Evolutionary conservation across 2,888 invertebrate genomes (phyloP).

Genomic region (Eumerus sabulonum): DNA sequence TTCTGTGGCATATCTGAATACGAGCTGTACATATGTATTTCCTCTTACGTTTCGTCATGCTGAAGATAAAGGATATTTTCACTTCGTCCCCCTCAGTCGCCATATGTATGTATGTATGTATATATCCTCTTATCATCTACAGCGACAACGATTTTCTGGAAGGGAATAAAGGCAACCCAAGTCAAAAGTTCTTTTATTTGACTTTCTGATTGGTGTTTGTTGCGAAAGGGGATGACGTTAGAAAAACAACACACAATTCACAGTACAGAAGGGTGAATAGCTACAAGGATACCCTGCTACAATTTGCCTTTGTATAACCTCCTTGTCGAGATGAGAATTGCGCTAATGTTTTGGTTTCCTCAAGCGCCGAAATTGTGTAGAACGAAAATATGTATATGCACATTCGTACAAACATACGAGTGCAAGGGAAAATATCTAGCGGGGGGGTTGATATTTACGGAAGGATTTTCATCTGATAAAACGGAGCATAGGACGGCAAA

Average conservation of each 20-base stretch:
- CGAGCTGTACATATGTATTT: no score
- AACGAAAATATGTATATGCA: constrained; percentile 54
- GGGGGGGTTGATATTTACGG: constrained; percentile 51
- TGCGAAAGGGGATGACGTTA: constrained; percentile 37
- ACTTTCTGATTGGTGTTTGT: constrained; percentile 69
- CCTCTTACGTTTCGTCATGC: constrained; percentile 39
- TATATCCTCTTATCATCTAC: no score
- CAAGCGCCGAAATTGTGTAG: constrained; percentile 42
- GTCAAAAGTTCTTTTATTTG: constrained; percentile 69
- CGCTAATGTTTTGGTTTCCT: constrained; percentile 57
- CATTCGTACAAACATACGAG: constrained; percentile 8
- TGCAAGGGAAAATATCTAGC: no score
- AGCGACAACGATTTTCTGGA: constrained; percentile 28
- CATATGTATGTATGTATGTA: constrained; percentile 14
- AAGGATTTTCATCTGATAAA: constrained; percentile 63
- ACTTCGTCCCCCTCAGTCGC: constrained; percentile 47
- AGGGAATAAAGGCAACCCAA: constrained; percentile 48
- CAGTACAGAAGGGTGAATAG: constrained; percentile 36
- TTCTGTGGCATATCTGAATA: constrained; percentile 55
- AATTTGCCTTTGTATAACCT: constrained; percentile 17
- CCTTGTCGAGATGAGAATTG: constrained; percentile 47
- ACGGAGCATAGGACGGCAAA: constrained; percentile 2
- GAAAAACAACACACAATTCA: constrained; percentile 24
- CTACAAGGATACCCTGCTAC: constrained; percentile 28
- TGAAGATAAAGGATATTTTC: constrained; percentile 54